Base-by-base conservation (phyloP, 2,797 vertebrate species). In the Smutsia temminckii region DNA sequence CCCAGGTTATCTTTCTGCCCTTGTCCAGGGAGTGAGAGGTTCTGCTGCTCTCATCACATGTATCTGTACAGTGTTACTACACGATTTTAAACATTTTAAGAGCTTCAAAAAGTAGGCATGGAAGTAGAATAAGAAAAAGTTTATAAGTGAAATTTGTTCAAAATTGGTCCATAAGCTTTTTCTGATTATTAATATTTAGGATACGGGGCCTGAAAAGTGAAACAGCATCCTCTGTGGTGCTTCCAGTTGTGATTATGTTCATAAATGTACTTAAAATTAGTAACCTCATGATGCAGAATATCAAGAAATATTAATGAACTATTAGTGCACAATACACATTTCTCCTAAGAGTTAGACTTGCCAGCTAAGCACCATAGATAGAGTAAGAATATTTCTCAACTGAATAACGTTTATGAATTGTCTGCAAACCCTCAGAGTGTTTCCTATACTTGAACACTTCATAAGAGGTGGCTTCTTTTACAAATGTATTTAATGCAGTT, bases 121-220 rank as follows among this genome's bases (percentile, higher is more conserved):
- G 20, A 69, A 69, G 20, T 18, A 85, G 42, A 78, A 55, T 1
- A 78, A 8, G 25, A 59, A 68, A 79, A 42, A 40, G 3, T 13
- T 85, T 40, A 13, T 34, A 18, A 42, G 20, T 46, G 11, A 64
- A 59, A 51, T 71, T 7, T n/a, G 5, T 37, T 95, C 23, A 42
- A 68, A 63, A 59, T 51, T 8, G 37, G 13, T n/a, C 20, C 25
- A 2, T 53, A 25, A 37, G 6, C 8, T 78, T n/a, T 81, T 51
- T 23, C 16, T 93, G 32, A 55, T 86, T 72, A 71, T 78, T 89
- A 63, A 61, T 74, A 34, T 40, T 92, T 78, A 74, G 5, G 34
- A 74, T 49, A 89, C 78, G 32, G 69, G 71, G 74, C 18, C 46
- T 6, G 2, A 88, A 53, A 80, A 91, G 46, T 46, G 46, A 64